Conservation (phyloP, 2,888 invertebrate genomes). For the Mantis religiosa region DNA sequence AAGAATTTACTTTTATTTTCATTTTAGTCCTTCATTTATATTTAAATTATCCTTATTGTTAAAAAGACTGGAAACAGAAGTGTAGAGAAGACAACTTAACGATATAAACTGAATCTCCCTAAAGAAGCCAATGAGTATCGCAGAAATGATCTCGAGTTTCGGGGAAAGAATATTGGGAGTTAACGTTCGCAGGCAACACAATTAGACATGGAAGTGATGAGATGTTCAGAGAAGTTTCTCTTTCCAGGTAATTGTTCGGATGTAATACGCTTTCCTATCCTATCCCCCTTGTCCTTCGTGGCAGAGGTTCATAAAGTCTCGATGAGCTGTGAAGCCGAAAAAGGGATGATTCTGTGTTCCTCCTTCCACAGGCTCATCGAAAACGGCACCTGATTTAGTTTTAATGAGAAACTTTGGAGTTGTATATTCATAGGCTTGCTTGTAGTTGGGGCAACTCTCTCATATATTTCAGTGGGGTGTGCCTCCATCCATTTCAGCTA, state of each 20-base stretch:
- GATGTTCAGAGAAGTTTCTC: neutral
- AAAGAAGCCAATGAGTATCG: neutral
- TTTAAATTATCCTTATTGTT: neutral
- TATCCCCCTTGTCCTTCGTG: neutral
- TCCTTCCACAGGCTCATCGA: neutral
- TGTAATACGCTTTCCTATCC: neutral
- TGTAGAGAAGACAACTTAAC: neutral
- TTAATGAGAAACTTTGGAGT: neutral
- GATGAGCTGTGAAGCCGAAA: neutral
- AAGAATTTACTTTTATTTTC: too few species aligned
- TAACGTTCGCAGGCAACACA: neutral
- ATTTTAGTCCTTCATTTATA: neutral
- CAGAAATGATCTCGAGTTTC: neutral
- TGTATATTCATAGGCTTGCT: neutral
- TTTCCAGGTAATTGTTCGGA: slow-evolving; percentile 7
- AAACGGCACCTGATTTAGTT: neutral
- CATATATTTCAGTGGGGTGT: neutral
- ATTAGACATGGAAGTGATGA: neutral
- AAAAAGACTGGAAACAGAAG: neutral
- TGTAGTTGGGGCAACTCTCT: neutral
- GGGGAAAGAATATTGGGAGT: neutral
- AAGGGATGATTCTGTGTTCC: neutral
- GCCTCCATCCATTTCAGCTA: neutral
- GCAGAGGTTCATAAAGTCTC: neutral
- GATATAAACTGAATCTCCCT: neutral